phyloP scores from a whole-genome alignment of 2,797 vertebrate genomes.

The Tokudaia muenninki region DNA sequence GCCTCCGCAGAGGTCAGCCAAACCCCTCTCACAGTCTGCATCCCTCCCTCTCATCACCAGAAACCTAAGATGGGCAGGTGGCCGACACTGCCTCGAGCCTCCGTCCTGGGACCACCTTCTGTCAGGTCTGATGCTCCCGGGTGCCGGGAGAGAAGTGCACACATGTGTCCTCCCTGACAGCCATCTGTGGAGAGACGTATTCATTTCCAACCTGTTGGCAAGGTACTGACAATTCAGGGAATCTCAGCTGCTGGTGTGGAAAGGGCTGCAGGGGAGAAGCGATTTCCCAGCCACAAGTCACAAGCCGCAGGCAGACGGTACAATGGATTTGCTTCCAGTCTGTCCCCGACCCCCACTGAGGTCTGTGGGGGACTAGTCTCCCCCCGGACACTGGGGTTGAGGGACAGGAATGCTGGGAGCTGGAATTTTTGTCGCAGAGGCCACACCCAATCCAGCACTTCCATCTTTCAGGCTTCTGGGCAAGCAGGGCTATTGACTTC shows the following conservation, averaged over 20 bases:
- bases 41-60: background rate
- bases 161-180: background rate
- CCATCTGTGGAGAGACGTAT: background rate
- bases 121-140: background rate
- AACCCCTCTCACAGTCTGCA: background rate
- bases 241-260: background rate
- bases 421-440: background rate
- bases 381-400: background rate
- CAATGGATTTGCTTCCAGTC: constrained; percentile 82
- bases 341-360: background rate
- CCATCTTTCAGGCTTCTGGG: background rate
- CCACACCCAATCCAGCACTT: accelerated
- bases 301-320: constrained; percentile 43
- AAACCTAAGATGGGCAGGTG: background rate
- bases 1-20: background rate
- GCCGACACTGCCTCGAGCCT: accelerated
- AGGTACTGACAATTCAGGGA: constrained; percentile 64
- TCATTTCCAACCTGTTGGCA: constrained; percentile 80
- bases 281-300: constrained; percentile 26
- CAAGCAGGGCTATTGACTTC: background rate
- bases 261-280: background rate
- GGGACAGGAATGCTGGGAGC: background rate
- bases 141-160: accelerated
- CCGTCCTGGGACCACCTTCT: accelerated
- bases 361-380: background rate